A percentile compares a stretch with the other conserved stretches of the same genome.
These are phyloP conservation scores for Tenebrosternarchus preto DNA, from an alignment of 2,113 vertebrate genomes.

Conservation along the genomic window DNA sequence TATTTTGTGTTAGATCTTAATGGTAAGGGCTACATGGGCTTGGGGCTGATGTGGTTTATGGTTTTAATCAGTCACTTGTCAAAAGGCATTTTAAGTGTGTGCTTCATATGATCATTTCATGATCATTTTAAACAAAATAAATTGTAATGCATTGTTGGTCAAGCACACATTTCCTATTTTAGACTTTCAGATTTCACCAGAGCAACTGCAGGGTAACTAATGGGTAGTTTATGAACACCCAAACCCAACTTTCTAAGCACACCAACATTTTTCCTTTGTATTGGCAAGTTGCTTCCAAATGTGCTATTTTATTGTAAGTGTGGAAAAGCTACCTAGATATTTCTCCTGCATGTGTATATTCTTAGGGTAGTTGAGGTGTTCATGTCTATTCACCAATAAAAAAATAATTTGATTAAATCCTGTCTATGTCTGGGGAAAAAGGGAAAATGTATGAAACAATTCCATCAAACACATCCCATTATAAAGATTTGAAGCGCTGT, in stretches of 20 bases:
- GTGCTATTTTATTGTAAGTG: constrained; percentile 68
- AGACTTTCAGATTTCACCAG: constrained; percentile 41
- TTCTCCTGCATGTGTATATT: constrained; percentile 91
- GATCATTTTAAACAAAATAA: constrained; percentile 13
- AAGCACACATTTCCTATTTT: constrained; percentile 43
- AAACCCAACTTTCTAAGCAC: constrained; percentile 41
- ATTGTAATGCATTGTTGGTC: constrained; percentile 4
- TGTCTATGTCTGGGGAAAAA: neutral
- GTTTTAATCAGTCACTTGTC: constrained; percentile 7
- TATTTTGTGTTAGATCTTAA: constrained; percentile 31
- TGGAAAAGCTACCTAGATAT: constrained; percentile 84
- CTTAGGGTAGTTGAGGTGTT: constrained; percentile 89
- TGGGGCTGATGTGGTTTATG: constrained; percentile 7
- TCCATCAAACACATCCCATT: too few species aligned
- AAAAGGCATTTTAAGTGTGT: neutral
- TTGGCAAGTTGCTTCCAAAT: constrained; percentile 61
- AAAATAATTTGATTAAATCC: constrained; percentile 55
- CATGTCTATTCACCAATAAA: constrained; percentile 80
- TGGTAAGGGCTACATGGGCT: constrained; percentile 36
- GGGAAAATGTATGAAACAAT: too few species aligned
- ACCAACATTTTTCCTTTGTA: constrained; percentile 46
- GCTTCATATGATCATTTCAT: constrained; percentile 26
- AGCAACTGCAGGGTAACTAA: constrained; percentile 28
- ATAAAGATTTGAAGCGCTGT: too few species aligned
- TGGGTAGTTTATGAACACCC: constrained; percentile 19